Evolutionary conservation across 2,113 vertebrate species (phyloP), one percentile per base, ranked within the genome.

Genomic region (Alaudala cheleensis): DNA sequence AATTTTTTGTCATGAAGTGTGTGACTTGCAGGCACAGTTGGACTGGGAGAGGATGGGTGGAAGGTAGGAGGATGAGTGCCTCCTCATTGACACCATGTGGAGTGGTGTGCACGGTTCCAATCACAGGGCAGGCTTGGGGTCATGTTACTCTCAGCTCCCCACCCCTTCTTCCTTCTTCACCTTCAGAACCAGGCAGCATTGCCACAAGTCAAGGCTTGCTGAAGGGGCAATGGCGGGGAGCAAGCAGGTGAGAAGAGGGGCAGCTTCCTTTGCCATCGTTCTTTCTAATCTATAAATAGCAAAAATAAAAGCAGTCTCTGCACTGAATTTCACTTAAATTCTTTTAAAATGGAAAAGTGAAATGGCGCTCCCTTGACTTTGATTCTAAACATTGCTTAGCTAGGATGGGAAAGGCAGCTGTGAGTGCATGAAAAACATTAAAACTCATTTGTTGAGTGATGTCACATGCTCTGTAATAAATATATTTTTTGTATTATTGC

Each of bases 101-200:
- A 94, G 88, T 94, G 92, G 92, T 91, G 95, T 90, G 86, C 76
- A 70, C 51, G 2, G 89, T 97, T 92, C 92, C 96, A 96, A 96
- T 96, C 95, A 96, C 85, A 94, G 73, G 82, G 82, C 88, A 94
- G 64, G 60, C 92, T 81, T 81, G 94, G 92, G 96, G 91, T 97
- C 96, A 83, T 95, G 92, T 97, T 96, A 97, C 95, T 94, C 80
- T 96, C 92, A 70, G 80, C 71, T 95, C 90, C 92, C 96, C 95
- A 92, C 95, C 96, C 94, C 96, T 96, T 92, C 88, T 97, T 96
- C 94, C 96, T 96, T 95, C 95, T 97, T 94, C 95, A 95, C 93
- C 82, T 95, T 94, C 88, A 96, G 94, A 94, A 77, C 57, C 91
- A 90, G 72, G 81, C 92, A 93, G 78, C 95, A 93, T 97, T 97